Base-by-base conservation (phyloP, 2,888 invertebrate species). In the Sisyra nigra region DNA sequence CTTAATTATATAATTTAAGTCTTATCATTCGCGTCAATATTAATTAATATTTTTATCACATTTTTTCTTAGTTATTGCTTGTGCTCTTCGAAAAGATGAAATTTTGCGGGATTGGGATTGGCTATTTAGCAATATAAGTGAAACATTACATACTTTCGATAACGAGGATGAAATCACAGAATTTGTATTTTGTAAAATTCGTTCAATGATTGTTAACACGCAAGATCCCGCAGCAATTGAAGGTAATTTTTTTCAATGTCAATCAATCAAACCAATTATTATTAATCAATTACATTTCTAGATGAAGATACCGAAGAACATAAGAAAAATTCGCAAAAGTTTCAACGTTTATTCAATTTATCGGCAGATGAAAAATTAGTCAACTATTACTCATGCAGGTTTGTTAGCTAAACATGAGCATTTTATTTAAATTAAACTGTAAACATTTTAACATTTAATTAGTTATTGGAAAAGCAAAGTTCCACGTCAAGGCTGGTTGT, bases 401-500 rank as follows among this genome's bases (percentile, higher is more conserved):
- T 70, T 32, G 19, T 38, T 38, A 17, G 4, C 3, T 2, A 14
- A 36, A n/a, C 2, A 14, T 36, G 5, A 3, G 9, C 17, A 36
- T 2, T 36, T 15, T 14, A 6, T 15, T 4, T 5, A 36, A 13
- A 13, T n/a, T 14, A 9, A 37, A 14, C 6, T 17, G 18, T 19
- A 18, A 4, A 3, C 15, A 30, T 40, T 40, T 6, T 17, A 41
- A 39, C 9, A 39, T 45, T 11, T 46, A 62, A 72, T 57, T 58
- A 94, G 94, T 57, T 93, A 88, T 57, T 87, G 91, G 80, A 92
- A 91, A 63, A 83, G 87, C 30, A 80, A 80, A 59, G 70, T 97
- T 51, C 96, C 94, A 0, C 69, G 88, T n/a, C 96, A 96, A 67
- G 97, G 97, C 29, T 91, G 92, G 81, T 70, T 97, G 59, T 98